Evolutionary conservation across 2,888 invertebrate species (phyloP), one percentile per base, ranked within the genome.

Genomic region (Himalopsyche tibetana): DNA sequence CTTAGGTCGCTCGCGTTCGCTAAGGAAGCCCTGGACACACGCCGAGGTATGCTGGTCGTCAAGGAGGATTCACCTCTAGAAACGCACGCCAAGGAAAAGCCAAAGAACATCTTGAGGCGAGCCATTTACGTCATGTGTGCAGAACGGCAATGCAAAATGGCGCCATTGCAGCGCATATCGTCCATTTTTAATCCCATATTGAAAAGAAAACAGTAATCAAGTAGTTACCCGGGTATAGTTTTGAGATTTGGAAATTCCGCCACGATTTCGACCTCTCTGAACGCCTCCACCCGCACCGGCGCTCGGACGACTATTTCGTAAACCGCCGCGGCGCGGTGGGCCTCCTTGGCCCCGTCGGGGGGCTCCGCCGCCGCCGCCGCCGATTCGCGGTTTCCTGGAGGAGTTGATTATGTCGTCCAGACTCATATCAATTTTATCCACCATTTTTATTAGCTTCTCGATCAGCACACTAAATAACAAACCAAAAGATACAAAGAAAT

Each of bases 351-450:
- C 88, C 92, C 91, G 82, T 55, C 88, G 85, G 87, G 92, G 90
- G 90, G 91, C 92, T 91, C 93, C 92, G 91, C 92, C 90, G 85
- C 94, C 93, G 82, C 95, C 94, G 84, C 93, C 92, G 82, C 94
- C 93, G 89, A 95, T 94, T 89, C 95, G 93, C 88, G 95, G 94
- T 88, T 94, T 94, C 92, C 96, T 97, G 90, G 94, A 96, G 90
- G 95, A 96, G 93, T 97, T 98, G 90, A 99, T 99, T 88, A 99
- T 98, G 90, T 99, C 99, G 92, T 99, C 99, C 89, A 99, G 94
- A 91, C 98, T 98, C 97, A 99, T 97, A 92, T 99, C 99, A 92
- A 99, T 97, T 94, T 97, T 98, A 91, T 98, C 97, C 90, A 96
- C 96, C 98, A 98, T 98, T 92, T 94, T 96, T 89, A 90, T 5